Conservation (phyloP, 2,797 vertebrate species). For the Chiroxiphia lanceolata region DNA sequence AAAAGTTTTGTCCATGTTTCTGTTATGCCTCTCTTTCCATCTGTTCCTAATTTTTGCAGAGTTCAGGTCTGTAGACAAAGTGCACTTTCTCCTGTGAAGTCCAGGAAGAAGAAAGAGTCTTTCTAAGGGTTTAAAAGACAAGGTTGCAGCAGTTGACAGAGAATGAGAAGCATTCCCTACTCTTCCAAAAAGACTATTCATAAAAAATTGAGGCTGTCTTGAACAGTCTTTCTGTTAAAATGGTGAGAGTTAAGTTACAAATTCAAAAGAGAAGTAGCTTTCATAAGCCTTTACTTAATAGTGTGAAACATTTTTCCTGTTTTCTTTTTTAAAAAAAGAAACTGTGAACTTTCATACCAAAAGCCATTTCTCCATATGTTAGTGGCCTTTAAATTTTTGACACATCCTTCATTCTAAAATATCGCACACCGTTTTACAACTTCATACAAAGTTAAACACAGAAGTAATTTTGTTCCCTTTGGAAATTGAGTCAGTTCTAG, state of each 20-base stretch:
- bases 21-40: background rate
- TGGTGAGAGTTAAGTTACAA: background rate
- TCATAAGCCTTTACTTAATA: slow-evolving; percentile 14
- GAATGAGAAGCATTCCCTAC: background rate
- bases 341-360: background rate
- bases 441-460: slow-evolving; percentile 18
- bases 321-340: background rate
- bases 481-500: slow-evolving; percentile 12
- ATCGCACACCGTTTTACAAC: background rate
- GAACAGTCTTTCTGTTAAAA: background rate
- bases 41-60: background rate
- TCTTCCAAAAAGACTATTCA: background rate
- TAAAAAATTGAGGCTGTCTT: background rate
- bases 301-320: background rate
- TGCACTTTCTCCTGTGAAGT: background rate
- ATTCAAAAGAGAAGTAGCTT: background rate
- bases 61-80: background rate
- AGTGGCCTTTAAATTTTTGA: slow-evolving; percentile 29
- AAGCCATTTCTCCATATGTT: slow-evolving; percentile 1
- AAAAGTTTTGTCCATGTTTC: background rate
- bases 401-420: slow-evolving; percentile 2
- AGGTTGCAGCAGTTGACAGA: background rate
- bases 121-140: background rate
- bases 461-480: slow-evolving; percentile 25
- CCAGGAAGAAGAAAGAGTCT: background rate